These are phyloP conservation scores for Montipora sp. DNA, from an alignment of 64 coral and sea anemone species.

Conservation along the genomic window DNA sequence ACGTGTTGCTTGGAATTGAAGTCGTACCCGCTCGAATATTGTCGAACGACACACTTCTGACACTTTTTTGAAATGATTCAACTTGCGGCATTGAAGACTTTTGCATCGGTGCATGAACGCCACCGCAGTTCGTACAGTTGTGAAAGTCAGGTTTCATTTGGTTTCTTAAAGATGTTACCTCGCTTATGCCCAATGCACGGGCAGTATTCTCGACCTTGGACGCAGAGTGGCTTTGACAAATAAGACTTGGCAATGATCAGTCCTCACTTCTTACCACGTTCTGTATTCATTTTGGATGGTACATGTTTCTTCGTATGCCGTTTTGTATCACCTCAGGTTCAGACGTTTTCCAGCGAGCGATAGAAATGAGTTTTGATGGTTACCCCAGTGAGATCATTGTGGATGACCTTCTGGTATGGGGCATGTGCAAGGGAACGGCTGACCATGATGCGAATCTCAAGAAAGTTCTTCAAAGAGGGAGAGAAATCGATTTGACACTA, in stretches of 20 bases:
- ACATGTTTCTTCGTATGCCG: conserved; percentile 7
- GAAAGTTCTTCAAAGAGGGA: conserved; percentile 6
- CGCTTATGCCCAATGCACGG: background rate
- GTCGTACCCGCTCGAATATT: too few relatives aligned
- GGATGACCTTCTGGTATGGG: conserved; percentile 23
- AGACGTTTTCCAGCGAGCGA: conserved; percentile 19
- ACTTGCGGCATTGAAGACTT: too few relatives aligned
- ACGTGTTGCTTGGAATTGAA: too few relatives aligned
- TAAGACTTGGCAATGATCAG: background rate
- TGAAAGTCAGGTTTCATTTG: too few relatives aligned
- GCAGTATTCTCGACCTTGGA: conserved; percentile 52
- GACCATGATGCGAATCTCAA: conserved; percentile 14
- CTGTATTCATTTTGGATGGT: conserved; percentile 31
- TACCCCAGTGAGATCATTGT: background rate
- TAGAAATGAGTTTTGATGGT: background rate
- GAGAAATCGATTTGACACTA: conserved; percentile 16
- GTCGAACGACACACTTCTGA: too few relatives aligned
- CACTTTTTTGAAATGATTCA: too few relatives aligned
- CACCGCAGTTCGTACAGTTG: too few relatives aligned
- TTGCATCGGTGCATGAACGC: too few relatives aligned
- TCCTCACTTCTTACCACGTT: too few relatives aligned
- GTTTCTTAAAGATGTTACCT: conserved; percentile 27
- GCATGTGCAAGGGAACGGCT: background rate
- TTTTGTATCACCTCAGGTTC: conserved; percentile 17
- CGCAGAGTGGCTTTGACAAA: background rate